Base-by-base conservation (phyloP, 2,888 invertebrate species). In the Lasioglossum zephyrum region DNA sequence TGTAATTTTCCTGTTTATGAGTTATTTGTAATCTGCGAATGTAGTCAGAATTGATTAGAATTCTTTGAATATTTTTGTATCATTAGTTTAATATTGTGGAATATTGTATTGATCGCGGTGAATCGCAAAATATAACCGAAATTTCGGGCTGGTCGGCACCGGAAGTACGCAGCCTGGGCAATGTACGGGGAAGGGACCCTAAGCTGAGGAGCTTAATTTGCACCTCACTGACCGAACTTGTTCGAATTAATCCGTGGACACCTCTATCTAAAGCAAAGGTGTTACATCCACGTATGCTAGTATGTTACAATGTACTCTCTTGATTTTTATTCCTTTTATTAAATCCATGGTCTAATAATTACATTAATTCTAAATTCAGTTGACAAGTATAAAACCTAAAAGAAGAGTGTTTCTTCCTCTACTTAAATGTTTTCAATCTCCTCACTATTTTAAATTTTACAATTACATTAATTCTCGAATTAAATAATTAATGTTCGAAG, bases 151-250 rank as follows among this genome's bases (percentile, higher is more conserved):
- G 31, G 47, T 47, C 47, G 47, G 47, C 2, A 18, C 63, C 31
- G 63, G 63, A 63, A 63, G 31, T 31, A 63, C 63, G 31, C 16
- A 31, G 16, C 16, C 18, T 63, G 3, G 31, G 31, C 18, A 31
- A 63, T 63, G 63, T 31, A 31, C 6, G 31, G 18, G 18, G 63
- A 3, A 36, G 63, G 63, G 31, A 63, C 3, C 16, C 31, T 63
- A 63, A 63, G 63, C 63, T 63, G 18, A 8, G 63, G 31, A 31
- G 63, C 63, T 63, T 63, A 63, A 63, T 63, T 63, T 63, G 31
- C 63, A 63, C 31, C 31, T 63, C 63, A 63, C 63, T 63, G 63
- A 18, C 63, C 63, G 63, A 63, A 63, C 63, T 63, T 63, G 63
- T 63, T 31, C 31, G 63, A 36, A 63, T 63, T 63, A 63, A 63